Base-by-base conservation (phyloP, 2,888 invertebrate species). In the Sphecodes monilicornis region DNA sequence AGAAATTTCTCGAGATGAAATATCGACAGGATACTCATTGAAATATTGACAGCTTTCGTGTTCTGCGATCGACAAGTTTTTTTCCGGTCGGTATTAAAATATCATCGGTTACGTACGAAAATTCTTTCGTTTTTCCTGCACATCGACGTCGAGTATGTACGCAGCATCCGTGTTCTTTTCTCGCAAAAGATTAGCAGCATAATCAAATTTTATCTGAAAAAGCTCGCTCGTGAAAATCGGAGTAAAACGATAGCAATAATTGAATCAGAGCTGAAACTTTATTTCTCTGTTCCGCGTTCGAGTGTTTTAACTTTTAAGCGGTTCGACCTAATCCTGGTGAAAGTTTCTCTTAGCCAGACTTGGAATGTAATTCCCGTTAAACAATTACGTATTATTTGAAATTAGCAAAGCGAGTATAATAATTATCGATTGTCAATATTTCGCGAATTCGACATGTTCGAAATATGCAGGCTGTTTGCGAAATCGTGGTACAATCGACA, bases 1-100 rank as follows among this genome's bases (percentile, higher is more conserved):
- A 79, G 83, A 80, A 86, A 84, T 84, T 81, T 75, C 71, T 68
- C 68, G 43, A 72, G 72, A 71, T 76, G 84, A 87, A 86, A 86
- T 87, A 87, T 87, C 84, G 86, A 78, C 86, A 86, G 78, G 70
- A 57, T 80, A 73, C 60, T 78, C 86, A 60, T 60, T 76, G 76
- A 76, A 72, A 69, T 83, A 86, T 86, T 50, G 86, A 86, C 86
- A 83, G 80, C 29, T 68, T 83, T 69, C 72, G 72, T 77, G 60
- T 77, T 80, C 75, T 82, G 86, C 66, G 72, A 74, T 70, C 69
- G 82, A 86, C 85, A 83, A 74, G 72, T 75, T 74, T 64, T 74
- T 64, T 80, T 83, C 83, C 76, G 80, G 22, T 29, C n/a, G 57
- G 50, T 74, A 82, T 86, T 86, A 86, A 86, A 80, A 74, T 71